phyloP scores from a whole-genome alignment of 2,113 vertebrate species.

The Galbula dea region DNA sequence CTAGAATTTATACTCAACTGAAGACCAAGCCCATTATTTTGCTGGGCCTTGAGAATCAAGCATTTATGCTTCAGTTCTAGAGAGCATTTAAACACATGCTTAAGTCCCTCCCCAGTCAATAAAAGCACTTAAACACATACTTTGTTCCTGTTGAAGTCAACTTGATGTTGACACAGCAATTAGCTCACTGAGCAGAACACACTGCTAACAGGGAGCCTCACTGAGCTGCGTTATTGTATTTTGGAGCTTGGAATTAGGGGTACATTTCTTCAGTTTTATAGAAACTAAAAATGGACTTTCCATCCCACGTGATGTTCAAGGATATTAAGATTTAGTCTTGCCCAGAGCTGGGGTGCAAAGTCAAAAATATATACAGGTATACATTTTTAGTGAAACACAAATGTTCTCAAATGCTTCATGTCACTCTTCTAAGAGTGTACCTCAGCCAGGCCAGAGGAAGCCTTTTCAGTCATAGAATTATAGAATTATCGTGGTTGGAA shows the following conservation, averaged over 20 bases:
- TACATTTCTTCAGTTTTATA: neutral
- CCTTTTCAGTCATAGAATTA: neutral
- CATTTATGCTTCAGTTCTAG: slow-evolving; percentile 10
- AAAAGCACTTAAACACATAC: slow-evolving; percentile 50
- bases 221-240: neutral
- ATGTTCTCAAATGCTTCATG: neutral
- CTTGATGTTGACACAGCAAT: slow-evolving; percentile 30
- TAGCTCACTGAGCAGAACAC: neutral
- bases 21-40: neutral
- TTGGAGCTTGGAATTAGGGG: neutral
- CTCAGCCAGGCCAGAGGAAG: neutral
- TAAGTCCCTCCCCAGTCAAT: slow-evolving; percentile 53
- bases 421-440: neutral
- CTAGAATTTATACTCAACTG: neutral
- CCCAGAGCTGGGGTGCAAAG: neutral
- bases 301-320: neutral
- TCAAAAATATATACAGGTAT: neutral
- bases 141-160: slow-evolving; percentile 23
- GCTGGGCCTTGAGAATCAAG: neutral
- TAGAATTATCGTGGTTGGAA: too few species aligned
- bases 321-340: neutral
- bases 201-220: neutral
- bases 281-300: neutral
- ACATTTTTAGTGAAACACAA: neutral
- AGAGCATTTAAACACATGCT: slow-evolving; percentile 46